These are phyloP conservation scores for Natator depressus DNA, from an alignment of 2,113 vertebrate species.

Conservation along the genomic window DNA sequence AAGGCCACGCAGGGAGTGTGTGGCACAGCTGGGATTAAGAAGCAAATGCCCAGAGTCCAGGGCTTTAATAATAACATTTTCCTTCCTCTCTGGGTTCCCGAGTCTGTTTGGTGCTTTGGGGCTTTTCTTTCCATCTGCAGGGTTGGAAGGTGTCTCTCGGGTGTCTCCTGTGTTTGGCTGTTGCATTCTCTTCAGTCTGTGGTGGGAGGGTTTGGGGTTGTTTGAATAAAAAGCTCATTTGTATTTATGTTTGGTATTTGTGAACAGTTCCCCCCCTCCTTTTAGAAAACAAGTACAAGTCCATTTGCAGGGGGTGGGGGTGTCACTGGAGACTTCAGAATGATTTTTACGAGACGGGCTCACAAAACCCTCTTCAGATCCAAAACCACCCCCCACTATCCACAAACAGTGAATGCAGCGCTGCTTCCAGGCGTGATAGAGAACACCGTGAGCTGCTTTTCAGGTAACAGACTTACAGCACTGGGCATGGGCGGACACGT, in stretches of 20 bases:
- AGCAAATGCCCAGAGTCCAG: background rate
- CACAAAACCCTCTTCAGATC: background rate
- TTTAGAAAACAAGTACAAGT: background rate
- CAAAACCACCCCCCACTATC: background rate
- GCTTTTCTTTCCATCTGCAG: background rate
- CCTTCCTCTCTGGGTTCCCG: accelerated
- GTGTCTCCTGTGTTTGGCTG: background rate
- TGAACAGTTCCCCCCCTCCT: background rate
- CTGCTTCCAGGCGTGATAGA: background rate
- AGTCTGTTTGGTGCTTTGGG: accelerated
- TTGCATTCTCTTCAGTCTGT: background rate
- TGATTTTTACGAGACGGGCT: background rate
- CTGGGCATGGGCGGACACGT: background rate
- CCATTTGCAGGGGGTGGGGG: background rate
- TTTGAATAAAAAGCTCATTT: background rate
- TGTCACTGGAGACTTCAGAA: background rate
- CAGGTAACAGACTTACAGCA: background rate
- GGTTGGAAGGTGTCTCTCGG: background rate
- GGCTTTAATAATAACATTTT: background rate
- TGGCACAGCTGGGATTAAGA: too few species aligned
- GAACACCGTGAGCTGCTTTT: background rate
- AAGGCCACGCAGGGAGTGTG: background rate
- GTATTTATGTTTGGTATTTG: background rate
- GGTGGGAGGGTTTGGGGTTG: background rate
- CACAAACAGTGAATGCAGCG: background rate